A percentile compares a stretch with the other conserved stretches of the same genome.
Evolutionary conservation across 2,113 vertebrate species (phyloP).

Genomic region (Cryptomyrus ogoouensis): DNA sequence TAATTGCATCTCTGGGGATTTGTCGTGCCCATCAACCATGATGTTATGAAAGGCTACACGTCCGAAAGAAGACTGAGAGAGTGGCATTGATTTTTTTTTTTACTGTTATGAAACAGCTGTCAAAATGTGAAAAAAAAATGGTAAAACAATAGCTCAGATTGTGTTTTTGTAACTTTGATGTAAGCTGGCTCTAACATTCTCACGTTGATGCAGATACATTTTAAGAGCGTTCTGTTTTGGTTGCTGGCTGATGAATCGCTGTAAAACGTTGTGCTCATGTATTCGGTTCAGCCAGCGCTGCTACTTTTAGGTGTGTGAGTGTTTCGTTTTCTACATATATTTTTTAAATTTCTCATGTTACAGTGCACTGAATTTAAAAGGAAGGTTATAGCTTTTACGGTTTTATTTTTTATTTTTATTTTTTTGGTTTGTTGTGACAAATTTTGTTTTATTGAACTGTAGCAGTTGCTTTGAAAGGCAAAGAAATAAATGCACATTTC

Average conservation of each 20-base stretch:
- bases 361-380: conserved; percentile 6
- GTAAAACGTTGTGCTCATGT: not conserved
- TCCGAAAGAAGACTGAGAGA: not conserved
- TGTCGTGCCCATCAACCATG: not conserved
- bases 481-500: conserved; percentile 8
- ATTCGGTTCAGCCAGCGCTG: conserved; percentile 2
- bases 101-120: not conserved
- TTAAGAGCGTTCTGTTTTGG: not conserved
- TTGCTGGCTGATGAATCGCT: conserved; percentile 4
- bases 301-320: not conserved
- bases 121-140: not conserved
- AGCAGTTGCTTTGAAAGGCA: conserved; percentile 6
- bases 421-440: conserved; percentile 12
- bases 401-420: not conserved
- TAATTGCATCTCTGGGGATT: not conserved
- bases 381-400: conserved; percentile 14
- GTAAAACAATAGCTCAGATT: conserved; percentile 6
- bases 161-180: conserved; percentile 14
- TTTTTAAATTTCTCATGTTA: not conserved
- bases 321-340: conserved; percentile 10
- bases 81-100: conserved; percentile 11
- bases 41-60: not conserved
- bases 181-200: conserved; percentile 2
- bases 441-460: conserved; percentile 5
- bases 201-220: not conserved